Conservation (phyloP, 30 jellyfish, hydroid and myxozoan genomes). For the Clytia hemisphaerica region DNA sequence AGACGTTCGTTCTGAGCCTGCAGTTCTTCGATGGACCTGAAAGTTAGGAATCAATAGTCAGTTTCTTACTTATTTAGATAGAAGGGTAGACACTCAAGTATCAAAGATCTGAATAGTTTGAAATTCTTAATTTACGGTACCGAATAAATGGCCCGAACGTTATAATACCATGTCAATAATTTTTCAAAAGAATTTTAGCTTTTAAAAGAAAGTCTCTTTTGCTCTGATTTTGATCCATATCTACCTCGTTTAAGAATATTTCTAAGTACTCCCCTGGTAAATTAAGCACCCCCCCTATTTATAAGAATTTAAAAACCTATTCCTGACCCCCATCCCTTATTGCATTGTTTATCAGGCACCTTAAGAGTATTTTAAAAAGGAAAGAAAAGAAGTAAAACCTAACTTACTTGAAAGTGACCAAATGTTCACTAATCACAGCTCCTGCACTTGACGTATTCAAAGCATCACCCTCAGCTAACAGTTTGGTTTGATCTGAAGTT, state of each 20-base stretch:
- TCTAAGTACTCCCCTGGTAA: no score
- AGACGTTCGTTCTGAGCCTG: constrained; percentile 87
- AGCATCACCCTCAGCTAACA: constrained; percentile 44
- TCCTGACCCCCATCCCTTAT: no score
- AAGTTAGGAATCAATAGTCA: neutral
- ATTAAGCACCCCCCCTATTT: no score
- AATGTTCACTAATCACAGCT: constrained; percentile 85
- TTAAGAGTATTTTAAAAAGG: neutral
- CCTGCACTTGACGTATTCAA: constrained; percentile 73
- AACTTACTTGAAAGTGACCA: constrained; percentile 89
- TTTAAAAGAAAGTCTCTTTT: no score
- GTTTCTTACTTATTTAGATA: neutral
- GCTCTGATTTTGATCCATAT: no score
- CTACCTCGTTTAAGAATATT: no score
- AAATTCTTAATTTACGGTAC: neutral
- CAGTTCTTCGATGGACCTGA: constrained; percentile 86
- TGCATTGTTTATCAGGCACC: no score
- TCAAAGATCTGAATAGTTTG: no score
- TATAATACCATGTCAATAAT: no score
- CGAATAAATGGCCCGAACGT: no score
- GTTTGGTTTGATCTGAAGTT: constrained; percentile 28
- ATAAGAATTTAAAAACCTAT: no score
- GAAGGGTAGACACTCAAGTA: neutral
- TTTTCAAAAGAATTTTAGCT: no score
- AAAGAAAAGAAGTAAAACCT: neutral